Evolutionary conservation across 2,113 vertebrate genomes (phyloP).

Genomic region (Hemibagrus wyckioides): DNA sequence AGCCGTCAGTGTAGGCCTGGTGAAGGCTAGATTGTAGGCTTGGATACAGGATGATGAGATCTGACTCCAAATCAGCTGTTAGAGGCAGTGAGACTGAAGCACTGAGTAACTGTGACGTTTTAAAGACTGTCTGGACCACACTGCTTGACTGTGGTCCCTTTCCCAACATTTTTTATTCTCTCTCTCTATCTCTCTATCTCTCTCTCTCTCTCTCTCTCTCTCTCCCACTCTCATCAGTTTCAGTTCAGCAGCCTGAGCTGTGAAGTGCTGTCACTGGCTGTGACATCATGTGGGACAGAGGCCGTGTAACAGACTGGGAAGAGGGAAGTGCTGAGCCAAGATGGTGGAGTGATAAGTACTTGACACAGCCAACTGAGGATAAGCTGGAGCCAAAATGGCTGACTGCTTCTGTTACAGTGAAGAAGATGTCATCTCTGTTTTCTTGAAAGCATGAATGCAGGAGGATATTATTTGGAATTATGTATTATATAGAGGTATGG

Average conservation of each 20-base stretch:
- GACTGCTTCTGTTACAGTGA: neutral
- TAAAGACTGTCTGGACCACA: conserved; percentile 45
- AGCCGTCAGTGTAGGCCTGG: neutral
- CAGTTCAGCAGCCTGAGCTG: conserved; percentile 41
- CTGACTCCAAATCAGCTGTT: conserved; percentile 46
- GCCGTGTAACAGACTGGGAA: conserved; percentile 29
- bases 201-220: conserved; percentile 29
- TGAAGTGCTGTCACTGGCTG: conserved; percentile 29
- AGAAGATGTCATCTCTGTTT: neutral
- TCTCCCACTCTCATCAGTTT: conserved; percentile 31
- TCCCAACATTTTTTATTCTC: neutral
- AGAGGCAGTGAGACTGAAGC: conserved; percentile 25
- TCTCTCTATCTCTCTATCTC: conserved; percentile 60
- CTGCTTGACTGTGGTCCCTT: conserved; percentile 60
- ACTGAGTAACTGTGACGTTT: conserved; percentile 47
- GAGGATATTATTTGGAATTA: neutral
- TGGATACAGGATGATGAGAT: conserved; percentile 34
- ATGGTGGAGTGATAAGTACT: conserved; percentile 38
- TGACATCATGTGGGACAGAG: conserved; percentile 26
- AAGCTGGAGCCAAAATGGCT: conserved; percentile 37
- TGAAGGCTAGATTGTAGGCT: conserved; percentile 9
- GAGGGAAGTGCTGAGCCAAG: conserved; percentile 34
- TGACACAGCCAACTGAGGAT: neutral
- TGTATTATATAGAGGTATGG: neutral
- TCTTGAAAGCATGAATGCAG: neutral